Base-by-base conservation (phyloP, 1,140 invertebrate species). In the Lerema accius region DNA sequence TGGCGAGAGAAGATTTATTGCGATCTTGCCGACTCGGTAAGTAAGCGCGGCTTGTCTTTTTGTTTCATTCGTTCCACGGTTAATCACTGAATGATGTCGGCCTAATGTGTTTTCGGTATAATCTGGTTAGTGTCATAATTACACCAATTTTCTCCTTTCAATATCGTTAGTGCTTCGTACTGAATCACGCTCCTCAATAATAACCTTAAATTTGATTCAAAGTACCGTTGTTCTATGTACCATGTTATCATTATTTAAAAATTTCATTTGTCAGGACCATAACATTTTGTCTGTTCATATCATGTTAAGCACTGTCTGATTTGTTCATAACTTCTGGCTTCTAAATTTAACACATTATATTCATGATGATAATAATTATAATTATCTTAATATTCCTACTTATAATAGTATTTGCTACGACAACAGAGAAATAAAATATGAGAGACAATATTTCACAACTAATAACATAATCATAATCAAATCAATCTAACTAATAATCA, bases 71-170 rank as follows among this genome's bases (percentile, higher is more conserved):
- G 60, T 64, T 76, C 60, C 39, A 78, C 65, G 75, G 78, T 88
- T 86, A 88, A 88, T 89, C 84, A 89, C 80, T 79, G 73, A 69
- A 80, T 78, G 75, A 85, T 87, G 79, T 84, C 67, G 68, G 63
- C 46, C 63, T 82, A 84, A 85, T 84, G 75, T 72, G 74, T 73
- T 82, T 82, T 77, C 71, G 71, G 69, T 75, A 73, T 69, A 53
- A 69, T 68, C 63, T 74, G 64, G 50, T 71, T 48, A 35, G 48
- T 58, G 56, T 69, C 55, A 73, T 73, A 63, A 71, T 66, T 64
- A 51, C 56, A 50, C 65, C 45, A 48, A 63, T 53, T 63, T 72
- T 60, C 49, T 48, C 23, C 16, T 35, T 35, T 48, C 37, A 62
- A 46, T 39, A 32, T 23, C 58, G 32, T 37, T 23, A 37, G 26